These are phyloP conservation scores for Metridium senile DNA, from an alignment of 92 coral and sea anemone species.

Conservation along the genomic window DNA sequence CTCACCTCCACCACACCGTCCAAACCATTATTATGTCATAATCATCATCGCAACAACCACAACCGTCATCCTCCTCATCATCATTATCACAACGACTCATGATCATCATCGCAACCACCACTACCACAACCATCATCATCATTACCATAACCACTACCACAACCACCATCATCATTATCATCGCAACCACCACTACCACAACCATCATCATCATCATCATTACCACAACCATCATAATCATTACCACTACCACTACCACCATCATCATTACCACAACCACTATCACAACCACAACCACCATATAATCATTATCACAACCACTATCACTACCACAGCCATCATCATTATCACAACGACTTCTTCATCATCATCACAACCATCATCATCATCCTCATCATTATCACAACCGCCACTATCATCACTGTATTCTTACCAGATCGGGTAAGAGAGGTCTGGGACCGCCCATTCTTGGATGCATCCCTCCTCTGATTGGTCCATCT, in stretches of 20 bases:
- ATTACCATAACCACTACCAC: not conserved
- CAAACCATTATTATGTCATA: too few species aligned
- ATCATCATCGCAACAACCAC: too few species aligned
- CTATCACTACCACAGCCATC: not conserved
- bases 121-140: not conserved
- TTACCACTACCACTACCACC: not conserved
- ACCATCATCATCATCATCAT: not conserved
- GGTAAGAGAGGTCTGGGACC: constrained; percentile 85
- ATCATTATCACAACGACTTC: not conserved
- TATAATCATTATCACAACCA: not conserved
- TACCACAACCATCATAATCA: not conserved
- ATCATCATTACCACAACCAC: constrained; percentile 1
- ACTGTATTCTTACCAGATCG: constrained; percentile 74
- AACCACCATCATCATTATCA: not conserved
- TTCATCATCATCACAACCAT: not conserved
- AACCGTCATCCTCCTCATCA: too few species aligned
- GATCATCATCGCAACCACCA: too few species aligned
- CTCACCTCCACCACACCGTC: too few species aligned
- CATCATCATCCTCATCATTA: not conserved
- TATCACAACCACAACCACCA: not conserved
- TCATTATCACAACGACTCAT: too few species aligned
- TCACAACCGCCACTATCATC: not conserved
- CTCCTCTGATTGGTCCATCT: constrained; percentile 81
- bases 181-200: not conserved
- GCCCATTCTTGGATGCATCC: constrained; percentile 87